These are phyloP conservation scores for Porites lobata DNA, from an alignment of 92 coral and sea anemone species.

Conservation along the genomic window DNA sequence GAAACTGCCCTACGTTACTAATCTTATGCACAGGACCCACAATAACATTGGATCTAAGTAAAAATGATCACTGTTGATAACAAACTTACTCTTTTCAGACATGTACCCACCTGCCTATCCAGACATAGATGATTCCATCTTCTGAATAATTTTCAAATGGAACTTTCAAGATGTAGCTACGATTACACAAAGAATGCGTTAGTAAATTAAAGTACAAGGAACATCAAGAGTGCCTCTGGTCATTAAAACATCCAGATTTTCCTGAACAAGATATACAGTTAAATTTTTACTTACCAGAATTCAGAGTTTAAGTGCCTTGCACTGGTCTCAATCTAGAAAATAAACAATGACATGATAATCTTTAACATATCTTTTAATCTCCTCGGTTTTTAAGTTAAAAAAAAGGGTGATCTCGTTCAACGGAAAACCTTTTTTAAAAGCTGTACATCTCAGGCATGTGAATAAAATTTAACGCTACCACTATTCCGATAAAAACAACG, in stretches of 20 bases:
- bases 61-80: too few relatives aligned
- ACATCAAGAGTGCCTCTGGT: background rate
- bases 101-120: slow-evolving; percentile 94
- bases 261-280: background rate
- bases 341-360: background rate
- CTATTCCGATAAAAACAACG: too few relatives aligned
- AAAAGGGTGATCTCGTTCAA: too few relatives aligned
- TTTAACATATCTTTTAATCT: too few relatives aligned
- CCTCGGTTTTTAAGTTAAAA: too few relatives aligned
- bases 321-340: slow-evolving; percentile 80
- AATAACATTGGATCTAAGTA: too few relatives aligned
- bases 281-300: slow-evolving; percentile 81
- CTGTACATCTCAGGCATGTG: too few relatives aligned
- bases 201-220: background rate
- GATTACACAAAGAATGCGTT: background rate
- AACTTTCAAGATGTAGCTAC: slow-evolving; percentile 96
- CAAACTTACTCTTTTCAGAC: too few relatives aligned
- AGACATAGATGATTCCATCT: slow-evolving; percentile 97
- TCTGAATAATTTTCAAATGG: slow-evolving; percentile 98
- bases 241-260: background rate
- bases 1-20: too few relatives aligned
- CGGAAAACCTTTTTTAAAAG: too few relatives aligned
- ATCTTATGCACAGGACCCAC: too few relatives aligned
- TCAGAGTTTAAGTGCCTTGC: slow-evolving; percentile 88
- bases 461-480: too few relatives aligned